Percentiles rank a stretch among this genome's conserved stretches.
phyloP scores from a whole-genome alignment of 2,797 vertebrate species.

The Sebastes vulpes region DNA sequence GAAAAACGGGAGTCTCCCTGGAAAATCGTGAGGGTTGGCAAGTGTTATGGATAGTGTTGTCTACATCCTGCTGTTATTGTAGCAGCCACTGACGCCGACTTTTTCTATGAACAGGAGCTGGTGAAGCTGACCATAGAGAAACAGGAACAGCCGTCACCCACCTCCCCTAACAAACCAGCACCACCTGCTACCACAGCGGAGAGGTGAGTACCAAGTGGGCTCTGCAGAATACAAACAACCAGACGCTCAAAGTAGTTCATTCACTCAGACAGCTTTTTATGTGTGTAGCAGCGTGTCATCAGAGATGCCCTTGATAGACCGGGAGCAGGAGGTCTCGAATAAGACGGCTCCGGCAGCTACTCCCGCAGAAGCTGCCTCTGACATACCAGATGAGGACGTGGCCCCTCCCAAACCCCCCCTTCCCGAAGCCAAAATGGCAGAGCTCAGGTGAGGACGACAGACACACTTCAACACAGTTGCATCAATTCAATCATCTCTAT shows the following conservation, averaged over 20 bases:
- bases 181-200: conserved; percentile 88
- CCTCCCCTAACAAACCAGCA: conserved; percentile 91
- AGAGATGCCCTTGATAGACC: conserved; percentile 90
- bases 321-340: conserved; percentile 91
- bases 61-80: neutral
- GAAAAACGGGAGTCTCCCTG: too few relatives aligned
- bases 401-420: conserved; percentile 97
- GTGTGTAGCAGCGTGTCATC: conserved; percentile 82
- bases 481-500: neutral
- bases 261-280: conserved; percentile 25
- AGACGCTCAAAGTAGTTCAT: neutral
- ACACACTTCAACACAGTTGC: neutral
- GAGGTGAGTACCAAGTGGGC: conserved; percentile 81
- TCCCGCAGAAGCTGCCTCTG: conserved; percentile 84
- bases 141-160: conserved; percentile 95
- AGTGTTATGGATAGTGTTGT: neutral
- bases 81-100: neutral
- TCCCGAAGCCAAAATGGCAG: conserved; percentile 94
- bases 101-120: conserved; percentile 87
- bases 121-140: conserved; percentile 97
- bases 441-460: conserved; percentile 89
- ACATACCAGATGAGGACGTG: conserved; percentile 88
- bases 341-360: conserved; percentile 84
- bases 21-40: too few relatives aligned
- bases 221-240: neutral